Percentiles rank a stretch among this genome's conserved stretches.
phyloP scores from a whole-genome alignment of 2,888 invertebrate species.

The Carcina quercana region DNA sequence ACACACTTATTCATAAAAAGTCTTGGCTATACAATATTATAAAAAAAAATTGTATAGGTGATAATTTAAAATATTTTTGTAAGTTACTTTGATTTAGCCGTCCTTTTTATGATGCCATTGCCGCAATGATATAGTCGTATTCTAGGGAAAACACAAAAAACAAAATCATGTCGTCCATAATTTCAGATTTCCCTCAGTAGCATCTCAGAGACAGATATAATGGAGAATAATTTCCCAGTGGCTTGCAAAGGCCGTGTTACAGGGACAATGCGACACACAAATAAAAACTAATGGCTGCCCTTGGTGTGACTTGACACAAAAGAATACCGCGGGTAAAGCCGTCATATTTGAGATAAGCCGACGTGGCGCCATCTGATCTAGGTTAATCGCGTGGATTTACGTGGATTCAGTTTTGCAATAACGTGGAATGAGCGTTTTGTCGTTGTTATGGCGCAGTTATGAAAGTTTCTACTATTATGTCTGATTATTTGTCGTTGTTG shows the following conservation, averaged over 20 bases:
- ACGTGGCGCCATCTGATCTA: conserved; percentile 31
- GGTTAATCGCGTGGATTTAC: conserved; percentile 47
- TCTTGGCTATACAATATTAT: too few species aligned
- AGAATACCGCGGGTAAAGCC: conserved; percentile 28
- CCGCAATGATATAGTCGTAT: too few species aligned
- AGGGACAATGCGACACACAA: conserved; percentile 49
- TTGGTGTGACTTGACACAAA: conserved; percentile 34
- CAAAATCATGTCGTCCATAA: too few species aligned
- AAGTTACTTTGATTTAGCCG: too few species aligned
- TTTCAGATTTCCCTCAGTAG: too few species aligned
- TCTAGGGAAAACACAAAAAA: too few species aligned
- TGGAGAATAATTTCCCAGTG: conserved; percentile 51
- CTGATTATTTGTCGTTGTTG: neutral
- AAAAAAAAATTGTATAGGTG: too few species aligned
- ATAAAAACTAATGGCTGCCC: conserved; percentile 53
- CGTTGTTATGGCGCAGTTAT: conserved; percentile 32
- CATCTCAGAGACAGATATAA: too few species aligned
- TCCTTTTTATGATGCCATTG: too few species aligned
- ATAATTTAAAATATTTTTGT: too few species aligned
- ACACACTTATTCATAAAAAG: too few species aligned
- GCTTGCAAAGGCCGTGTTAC: conserved; percentile 13
- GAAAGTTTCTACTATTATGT: conserved; percentile 24
- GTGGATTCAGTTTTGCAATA: conserved; percentile 46
- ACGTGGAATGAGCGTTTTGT: conserved; percentile 36
- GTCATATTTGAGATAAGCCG: conserved; percentile 45